Percentiles rank a stretch among this genome's conserved stretches.
Evolutionary conservation across 2,888 invertebrate species (phyloP).

Genomic region (Invenusta paracnida): DNA sequence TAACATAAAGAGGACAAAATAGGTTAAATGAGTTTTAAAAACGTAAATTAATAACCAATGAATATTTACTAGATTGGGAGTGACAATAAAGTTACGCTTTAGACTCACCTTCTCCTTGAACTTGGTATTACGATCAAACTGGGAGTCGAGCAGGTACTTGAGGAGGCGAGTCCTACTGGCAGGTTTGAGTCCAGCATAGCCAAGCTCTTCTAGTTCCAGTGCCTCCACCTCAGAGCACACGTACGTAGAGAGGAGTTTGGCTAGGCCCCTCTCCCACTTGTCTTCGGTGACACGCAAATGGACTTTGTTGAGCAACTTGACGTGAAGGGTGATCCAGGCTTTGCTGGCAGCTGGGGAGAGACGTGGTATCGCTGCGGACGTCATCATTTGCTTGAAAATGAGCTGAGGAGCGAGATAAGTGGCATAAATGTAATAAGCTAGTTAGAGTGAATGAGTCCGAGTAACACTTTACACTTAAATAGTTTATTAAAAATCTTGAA

Average conservation of each 20-base stretch:
- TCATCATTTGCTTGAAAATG: background rate
- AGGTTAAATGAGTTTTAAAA: too few relatives aligned
- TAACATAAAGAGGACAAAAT: too few relatives aligned
- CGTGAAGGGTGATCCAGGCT: conserved; percentile 38
- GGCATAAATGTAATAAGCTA: too few relatives aligned
- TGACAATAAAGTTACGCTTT: too few relatives aligned
- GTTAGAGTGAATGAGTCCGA: too few relatives aligned
- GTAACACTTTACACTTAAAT: too few relatives aligned
- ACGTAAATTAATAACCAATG: too few relatives aligned
- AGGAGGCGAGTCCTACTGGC: conserved; percentile 80
- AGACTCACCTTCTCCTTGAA: conserved; percentile 76
- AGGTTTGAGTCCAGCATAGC: conserved; percentile 83
- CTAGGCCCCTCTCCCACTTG: conserved; percentile 31
- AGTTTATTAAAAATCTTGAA: too few relatives aligned
- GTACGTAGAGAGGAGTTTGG: conserved; percentile 61
- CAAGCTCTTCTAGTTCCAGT: conserved; percentile 90
- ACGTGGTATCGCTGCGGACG: background rate
- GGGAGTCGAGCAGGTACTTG: conserved; percentile 85
- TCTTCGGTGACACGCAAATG: conserved; percentile 28
- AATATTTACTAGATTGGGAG: too few relatives aligned
- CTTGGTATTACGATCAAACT: conserved; percentile 86
- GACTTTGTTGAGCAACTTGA: conserved; percentile 31
- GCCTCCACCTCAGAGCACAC: conserved; percentile 83
- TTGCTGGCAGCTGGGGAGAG: background rate
- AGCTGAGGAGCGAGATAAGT: too few relatives aligned